These are phyloP conservation scores for Phaethon lepturus DNA, from an alignment of 2,113 vertebrate species.

Conservation along the genomic window DNA sequence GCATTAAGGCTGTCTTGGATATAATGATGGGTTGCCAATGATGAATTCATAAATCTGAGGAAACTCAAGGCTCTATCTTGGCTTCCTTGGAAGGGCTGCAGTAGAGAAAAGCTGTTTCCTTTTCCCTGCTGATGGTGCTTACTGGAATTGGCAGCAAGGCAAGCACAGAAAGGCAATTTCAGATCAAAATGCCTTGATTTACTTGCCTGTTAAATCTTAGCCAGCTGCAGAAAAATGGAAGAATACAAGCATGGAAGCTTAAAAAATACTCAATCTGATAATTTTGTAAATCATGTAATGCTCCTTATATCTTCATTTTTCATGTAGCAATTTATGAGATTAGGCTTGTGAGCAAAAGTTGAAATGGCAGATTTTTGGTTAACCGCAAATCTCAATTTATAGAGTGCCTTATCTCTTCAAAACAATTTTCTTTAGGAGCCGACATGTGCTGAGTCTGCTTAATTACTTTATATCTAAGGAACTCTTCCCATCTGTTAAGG, in stretches of 20 bases:
- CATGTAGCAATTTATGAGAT: slow-evolving; percentile 31
- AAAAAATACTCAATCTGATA: neutral
- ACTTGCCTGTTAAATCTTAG: neutral
- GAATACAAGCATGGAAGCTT: neutral
- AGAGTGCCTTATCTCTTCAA: slow-evolving; percentile 40
- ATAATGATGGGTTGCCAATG: neutral
- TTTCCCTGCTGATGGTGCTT: neutral
- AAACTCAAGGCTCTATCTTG: neutral
- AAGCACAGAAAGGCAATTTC: neutral
- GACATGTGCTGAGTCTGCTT: slow-evolving; percentile 7
- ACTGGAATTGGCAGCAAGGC: neutral
- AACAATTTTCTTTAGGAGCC: neutral
- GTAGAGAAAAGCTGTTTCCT: neutral
- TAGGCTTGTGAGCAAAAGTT: slow-evolving; percentile 46
- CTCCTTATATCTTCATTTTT: slow-evolving; percentile 29
- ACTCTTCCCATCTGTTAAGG: neutral
- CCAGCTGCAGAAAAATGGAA: neutral
- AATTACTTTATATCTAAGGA: slow-evolving; percentile 33
- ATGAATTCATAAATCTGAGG: neutral
- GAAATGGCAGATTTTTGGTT: slow-evolving; percentile 45
- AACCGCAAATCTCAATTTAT: slow-evolving; percentile 26
- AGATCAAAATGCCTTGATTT: neutral
- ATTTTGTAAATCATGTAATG: neutral
- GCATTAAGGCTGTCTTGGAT: neutral
- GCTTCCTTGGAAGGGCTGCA: neutral